These are phyloP conservation scores for Chaetodon auriga DNA, from an alignment of 2,113 vertebrate species.

Conservation along the genomic window DNA sequence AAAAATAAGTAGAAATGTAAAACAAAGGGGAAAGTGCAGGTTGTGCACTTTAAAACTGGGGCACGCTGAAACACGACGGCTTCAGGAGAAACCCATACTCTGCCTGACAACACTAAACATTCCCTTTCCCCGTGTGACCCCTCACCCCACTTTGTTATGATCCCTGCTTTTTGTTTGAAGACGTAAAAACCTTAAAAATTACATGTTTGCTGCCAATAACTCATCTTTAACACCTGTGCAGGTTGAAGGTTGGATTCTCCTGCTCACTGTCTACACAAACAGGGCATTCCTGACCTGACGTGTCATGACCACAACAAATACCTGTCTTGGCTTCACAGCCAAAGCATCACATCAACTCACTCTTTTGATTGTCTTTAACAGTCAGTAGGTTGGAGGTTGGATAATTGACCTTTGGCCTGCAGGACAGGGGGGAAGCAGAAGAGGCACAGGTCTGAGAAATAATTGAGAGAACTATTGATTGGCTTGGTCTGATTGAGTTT, in stretches of 20 bases:
- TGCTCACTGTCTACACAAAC: neutral
- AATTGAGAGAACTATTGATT: conserved; percentile 21
- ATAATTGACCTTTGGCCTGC: conserved; percentile 77
- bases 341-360: conserved; percentile 69
- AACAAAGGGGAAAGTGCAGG: neutral
- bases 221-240: conserved; percentile 33
- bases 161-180: neutral
- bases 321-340: neutral
- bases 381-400: conserved; percentile 56
- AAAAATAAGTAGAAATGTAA: neutral
- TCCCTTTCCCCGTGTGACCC: neutral
- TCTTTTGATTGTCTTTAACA: conserved; percentile 72
- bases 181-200: conserved; percentile 15
- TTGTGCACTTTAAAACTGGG: neutral
- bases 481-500: conserved; percentile 23
- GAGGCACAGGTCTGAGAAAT: neutral
- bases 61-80: neutral
- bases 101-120: neutral
- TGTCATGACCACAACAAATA: conserved; percentile 35
- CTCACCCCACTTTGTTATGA: conserved; percentile 5
- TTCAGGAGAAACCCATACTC: neutral
- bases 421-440: conserved; percentile 25
- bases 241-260: conserved; percentile 19
- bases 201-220: conserved; percentile 36
- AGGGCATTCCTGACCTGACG: neutral